Evolutionary conservation across 2,113 vertebrate species (phyloP), one percentile per base, ranked within the genome.

Genomic region (Zeus faber): DNA sequence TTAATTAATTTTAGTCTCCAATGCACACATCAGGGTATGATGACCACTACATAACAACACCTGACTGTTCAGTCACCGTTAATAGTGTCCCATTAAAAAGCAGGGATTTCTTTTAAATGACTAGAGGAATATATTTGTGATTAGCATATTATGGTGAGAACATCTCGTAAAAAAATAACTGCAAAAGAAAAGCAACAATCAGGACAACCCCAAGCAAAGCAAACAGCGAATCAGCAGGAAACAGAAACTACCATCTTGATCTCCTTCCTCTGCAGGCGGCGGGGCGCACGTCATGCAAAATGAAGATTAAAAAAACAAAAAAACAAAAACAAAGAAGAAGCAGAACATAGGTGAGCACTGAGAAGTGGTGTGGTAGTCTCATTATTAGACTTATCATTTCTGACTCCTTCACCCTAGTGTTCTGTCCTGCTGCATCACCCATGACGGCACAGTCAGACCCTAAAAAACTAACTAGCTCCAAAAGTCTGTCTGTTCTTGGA

Each of bases 171-270:
- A 63, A 62, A 77, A 57, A 47, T 29, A 37, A 43, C 77, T n/a
- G 29, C 24, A 75, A 48, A 58, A 14, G 20, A 24, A 24, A 39
- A 26, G 24, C 4, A 20, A 8, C 9, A 40, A 14, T 20, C 22
- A 56, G 14, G 14, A 41, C 83, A 61, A 79, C 54, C 33, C 63
- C 79, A 82, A 48, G 76, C 80, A 84, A 58, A 69, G 65, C 63
- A 18, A 67, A 73, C 72, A 79, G 56, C 49, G 55, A 71, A 58
- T 72, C 59, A 77, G 72, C 78, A 74, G 71, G 64, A 81, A 83
- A 84, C 83, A 81, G 75, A 83, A 85, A 83, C 62, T 87, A 88
- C 87, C 86, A 85, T 89, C 85, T 81, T 83, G 82, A 74, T 83
- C 86, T 76, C 65, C 85, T 39, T 88, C 85, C n/a, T 89, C 89